A percentile compares a stretch with the other conserved stretches of the same genome.
These are phyloP conservation scores for Limnephilus lunatus DNA, from an alignment of 2,888 invertebrate species.

Conservation along the genomic window DNA sequence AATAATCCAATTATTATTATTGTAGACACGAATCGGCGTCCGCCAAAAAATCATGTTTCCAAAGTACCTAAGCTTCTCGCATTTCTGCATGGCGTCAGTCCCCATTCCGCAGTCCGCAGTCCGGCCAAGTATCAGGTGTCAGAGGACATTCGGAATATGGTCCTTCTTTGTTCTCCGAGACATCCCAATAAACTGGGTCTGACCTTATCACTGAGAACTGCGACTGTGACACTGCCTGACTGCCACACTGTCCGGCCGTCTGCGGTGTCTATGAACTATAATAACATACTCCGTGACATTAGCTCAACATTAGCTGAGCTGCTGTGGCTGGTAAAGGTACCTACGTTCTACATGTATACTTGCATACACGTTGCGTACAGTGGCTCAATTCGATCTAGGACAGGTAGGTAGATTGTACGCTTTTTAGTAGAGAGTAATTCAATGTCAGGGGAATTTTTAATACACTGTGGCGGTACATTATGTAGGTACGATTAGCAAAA, in stretches of 20 bases:
- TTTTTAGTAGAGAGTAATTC: neutral
- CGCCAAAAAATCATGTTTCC: slow-evolving; percentile 8
- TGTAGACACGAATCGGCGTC: neutral
- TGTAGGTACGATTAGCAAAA: no score
- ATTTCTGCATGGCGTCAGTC: slow-evolving; percentile 36
- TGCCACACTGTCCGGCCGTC: neutral
- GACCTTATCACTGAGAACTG: slow-evolving; percentile 39
- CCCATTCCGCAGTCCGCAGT: neutral
- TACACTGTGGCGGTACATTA: neutral
- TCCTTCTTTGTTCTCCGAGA: slow-evolving; percentile 31
- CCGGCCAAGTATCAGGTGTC: slow-evolving; percentile 39
- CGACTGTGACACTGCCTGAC: slow-evolving; percentile 6
- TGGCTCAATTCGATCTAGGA: neutral
- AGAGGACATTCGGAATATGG: slow-evolving; percentile 31
- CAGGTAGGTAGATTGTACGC: neutral
- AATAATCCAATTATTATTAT: no score
- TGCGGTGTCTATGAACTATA: slow-evolving; percentile 21
- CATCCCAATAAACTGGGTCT: slow-evolving; percentile 37
- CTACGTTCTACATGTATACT: neutral
- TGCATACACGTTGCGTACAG: neutral
- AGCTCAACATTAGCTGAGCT: neutral
- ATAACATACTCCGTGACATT: slow-evolving; percentile 10
- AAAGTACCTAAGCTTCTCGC: slow-evolving; percentile 17
- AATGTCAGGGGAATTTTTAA: neutral
- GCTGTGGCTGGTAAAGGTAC: neutral